Evolutionary conservation across 2,797 vertebrate genomes (phyloP), one percentile per base, ranked within the genome.

Genomic region (Pogonophryne albipinna): DNA sequence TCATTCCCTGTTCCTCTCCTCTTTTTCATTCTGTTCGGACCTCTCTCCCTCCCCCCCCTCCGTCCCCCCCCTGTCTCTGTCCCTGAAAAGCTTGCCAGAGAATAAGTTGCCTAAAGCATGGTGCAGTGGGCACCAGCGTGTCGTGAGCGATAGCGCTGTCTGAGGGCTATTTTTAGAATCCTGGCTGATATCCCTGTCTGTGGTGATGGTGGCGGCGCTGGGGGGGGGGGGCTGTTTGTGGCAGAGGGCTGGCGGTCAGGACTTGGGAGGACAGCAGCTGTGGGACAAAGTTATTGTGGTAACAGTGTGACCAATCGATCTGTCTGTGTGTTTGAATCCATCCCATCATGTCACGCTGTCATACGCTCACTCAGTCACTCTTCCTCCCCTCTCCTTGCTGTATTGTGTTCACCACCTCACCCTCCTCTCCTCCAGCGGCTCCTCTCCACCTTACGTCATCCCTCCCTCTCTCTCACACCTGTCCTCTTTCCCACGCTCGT

Each of bases 151-250:
- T 86, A 80, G 83, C 42, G 63, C 79, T 83, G 86, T 89, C 86
- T 92, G 80, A 74, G 82, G 73, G 58, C 91, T 94, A 93, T 92
- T 87, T 93, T 92, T 93, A 93, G 91, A 90, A 83, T 57, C 89
- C 78, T 90, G 91, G 90, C 87, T 76, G 90, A 86, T 91, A 82
- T 85, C 86, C 76, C 66, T 8, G 90, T 91, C 87, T 85, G 80
- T 85, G 85, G 75, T 68, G 84, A 80, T 66, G 64, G 65, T 78
- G 71, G 78, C 58, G 8, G 51, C 1, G 55, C 79, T 90, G 82
- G 82, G 85, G 71, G 88, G 71, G 88, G 81, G 89, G 34, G 80
- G 89, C 72, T 75, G 58, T 73, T 72, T 83, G 80, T 81, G 77
- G 83, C 79, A 57, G 65, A 83, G 20, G 64, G 79, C 14, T 1